Evolutionary conservation across 2,113 vertebrate genomes (phyloP).

Genomic region (Microtus richardsoni): DNA sequence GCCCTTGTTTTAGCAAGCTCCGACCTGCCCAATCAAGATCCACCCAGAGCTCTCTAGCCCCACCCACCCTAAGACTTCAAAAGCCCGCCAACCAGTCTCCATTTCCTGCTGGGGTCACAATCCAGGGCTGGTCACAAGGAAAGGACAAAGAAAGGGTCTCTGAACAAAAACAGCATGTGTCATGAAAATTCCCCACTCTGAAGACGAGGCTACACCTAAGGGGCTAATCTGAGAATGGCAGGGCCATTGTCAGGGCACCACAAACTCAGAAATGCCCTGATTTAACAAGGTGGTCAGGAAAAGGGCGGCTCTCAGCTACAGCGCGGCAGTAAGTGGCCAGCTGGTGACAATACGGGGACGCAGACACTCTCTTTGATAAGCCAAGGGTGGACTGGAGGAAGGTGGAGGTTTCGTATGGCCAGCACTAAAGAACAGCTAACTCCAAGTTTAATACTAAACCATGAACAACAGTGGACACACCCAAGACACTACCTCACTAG

Average conservation of each 20-base stretch:
- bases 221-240: not conserved
- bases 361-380: not conserved
- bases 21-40: not conserved
- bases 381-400: not conserved
- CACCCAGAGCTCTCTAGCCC: not conserved
- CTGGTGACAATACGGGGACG: not conserved
- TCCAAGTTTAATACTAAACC: constrained; percentile 26
- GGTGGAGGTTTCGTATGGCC: not conserved
- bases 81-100: not conserved
- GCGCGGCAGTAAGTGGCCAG: not conserved
- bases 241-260: not conserved
- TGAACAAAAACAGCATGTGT: not conserved
- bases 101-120: constrained; percentile 16
- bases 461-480: not conserved
- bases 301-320: not conserved
- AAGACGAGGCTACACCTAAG: not conserved
- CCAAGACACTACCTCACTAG: constrained; percentile 12
- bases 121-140: not conserved
- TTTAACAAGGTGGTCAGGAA: not conserved
- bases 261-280: not conserved
- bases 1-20: constrained; percentile 54
- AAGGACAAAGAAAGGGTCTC: not conserved
- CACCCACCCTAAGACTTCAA: not conserved
- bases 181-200: not conserved
- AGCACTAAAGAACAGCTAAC: constrained; percentile 38